Conservation (phyloP, 2,113 vertebrate genomes). For the Spea multiplicata region DNA sequence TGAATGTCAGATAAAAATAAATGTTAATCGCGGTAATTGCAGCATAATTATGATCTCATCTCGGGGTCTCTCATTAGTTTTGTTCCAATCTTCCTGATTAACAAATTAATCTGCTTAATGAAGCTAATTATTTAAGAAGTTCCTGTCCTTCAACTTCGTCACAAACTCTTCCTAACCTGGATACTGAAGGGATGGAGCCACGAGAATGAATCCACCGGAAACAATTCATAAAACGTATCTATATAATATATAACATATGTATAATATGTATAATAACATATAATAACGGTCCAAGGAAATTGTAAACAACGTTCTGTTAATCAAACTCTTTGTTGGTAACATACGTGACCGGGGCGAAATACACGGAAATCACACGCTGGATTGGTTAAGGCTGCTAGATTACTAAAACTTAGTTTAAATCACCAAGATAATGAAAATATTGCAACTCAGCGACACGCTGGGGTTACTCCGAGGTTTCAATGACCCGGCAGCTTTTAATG, state of each 20-base stretch:
- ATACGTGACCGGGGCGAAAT: too few relatives aligned
- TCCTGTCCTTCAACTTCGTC: conserved; percentile 2
- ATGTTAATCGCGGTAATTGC: conserved; percentile 38
- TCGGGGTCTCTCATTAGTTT: conserved; percentile 13
- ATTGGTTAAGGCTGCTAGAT: too few relatives aligned
- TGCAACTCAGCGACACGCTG: neutral
- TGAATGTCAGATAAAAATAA: conserved; percentile 43
- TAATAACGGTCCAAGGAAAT: too few relatives aligned
- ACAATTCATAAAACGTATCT: too few relatives aligned
- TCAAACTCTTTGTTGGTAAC: too few relatives aligned
- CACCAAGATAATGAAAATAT: neutral
- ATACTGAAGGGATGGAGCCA: too few relatives aligned
- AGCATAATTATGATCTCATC: conserved; percentile 26
- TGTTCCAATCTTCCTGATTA: conserved; percentile 34
- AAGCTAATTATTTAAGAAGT: conserved; percentile 30
- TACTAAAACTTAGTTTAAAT: too few relatives aligned
- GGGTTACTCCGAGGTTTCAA: neutral
- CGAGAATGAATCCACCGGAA: too few relatives aligned
- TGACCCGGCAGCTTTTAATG: conserved; percentile 24
- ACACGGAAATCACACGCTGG: too few relatives aligned
- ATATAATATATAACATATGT: too few relatives aligned
- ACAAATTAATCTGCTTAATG: conserved; percentile 33
- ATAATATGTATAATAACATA: too few relatives aligned
- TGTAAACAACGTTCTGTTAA: too few relatives aligned
- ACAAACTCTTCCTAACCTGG: neutral